Conservation (phyloP, 2,797 vertebrate genomes). For the Ctenopoma kingsleyae region DNA sequence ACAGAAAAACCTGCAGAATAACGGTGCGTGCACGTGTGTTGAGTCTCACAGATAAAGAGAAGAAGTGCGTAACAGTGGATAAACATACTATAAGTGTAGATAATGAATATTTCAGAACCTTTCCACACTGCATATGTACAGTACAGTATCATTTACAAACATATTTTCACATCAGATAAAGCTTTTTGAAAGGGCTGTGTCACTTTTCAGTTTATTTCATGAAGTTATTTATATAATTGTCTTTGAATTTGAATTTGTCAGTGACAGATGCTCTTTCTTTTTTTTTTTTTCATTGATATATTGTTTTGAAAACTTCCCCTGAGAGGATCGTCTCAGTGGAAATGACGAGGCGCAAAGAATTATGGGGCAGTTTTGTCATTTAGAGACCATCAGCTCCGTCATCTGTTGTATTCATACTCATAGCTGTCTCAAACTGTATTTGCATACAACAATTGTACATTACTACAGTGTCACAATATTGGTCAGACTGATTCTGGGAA, state of each 20-base stretch:
- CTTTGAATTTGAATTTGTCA: slow-evolving; percentile 18
- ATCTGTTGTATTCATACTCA: slow-evolving; percentile 9
- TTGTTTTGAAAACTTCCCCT: slow-evolving; percentile 28
- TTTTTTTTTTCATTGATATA: slow-evolving; percentile 20
- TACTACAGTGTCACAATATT: no score
- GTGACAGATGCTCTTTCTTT: slow-evolving; percentile 31
- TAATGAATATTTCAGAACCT: slow-evolving; percentile 25
- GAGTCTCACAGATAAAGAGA: slow-evolving; percentile 7
- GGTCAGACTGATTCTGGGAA: not conserved
- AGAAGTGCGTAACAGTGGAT: not conserved
- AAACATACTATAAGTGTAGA: not conserved
- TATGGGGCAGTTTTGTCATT: slow-evolving; percentile 22
- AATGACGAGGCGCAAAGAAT: slow-evolving; percentile 10
- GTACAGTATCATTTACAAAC: not conserved
- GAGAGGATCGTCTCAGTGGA: slow-evolving; percentile 22
- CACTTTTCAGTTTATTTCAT: not conserved
- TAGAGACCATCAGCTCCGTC: slow-evolving; percentile 6
- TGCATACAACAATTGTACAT: not conserved
- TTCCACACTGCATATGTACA: not conserved
- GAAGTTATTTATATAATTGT: slow-evolving; percentile 16
- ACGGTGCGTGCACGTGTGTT: slow-evolving; percentile 26
- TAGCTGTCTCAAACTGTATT: slow-evolving; percentile 1
- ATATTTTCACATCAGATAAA: slow-evolving; percentile 12
- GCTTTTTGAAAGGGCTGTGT: slow-evolving; percentile 2
- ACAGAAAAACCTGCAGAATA: slow-evolving; percentile 25